These are phyloP conservation scores for Urechis unicinctus DNA, from an alignment of 2,888 invertebrate genomes.

Conservation along the genomic window DNA sequence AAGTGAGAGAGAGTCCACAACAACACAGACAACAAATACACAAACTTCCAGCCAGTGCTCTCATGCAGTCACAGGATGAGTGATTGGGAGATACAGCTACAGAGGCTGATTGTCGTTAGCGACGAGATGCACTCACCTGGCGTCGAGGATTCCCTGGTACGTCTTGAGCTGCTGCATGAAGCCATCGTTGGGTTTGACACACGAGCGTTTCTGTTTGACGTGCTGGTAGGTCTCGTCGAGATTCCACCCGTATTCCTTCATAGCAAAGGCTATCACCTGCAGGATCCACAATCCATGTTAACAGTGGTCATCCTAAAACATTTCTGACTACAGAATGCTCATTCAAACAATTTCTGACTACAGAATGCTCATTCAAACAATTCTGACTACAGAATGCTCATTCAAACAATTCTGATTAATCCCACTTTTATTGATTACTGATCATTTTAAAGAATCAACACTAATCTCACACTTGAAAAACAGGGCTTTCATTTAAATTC, in stretches of 20 bases:
- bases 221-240: constrained; percentile 80
- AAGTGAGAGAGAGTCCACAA: too few species aligned
- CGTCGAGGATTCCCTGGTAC: constrained; percentile 90
- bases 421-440: not conserved
- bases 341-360: too few species aligned
- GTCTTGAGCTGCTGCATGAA: constrained; percentile 90
- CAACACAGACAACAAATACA: too few species aligned
- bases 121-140: too few species aligned
- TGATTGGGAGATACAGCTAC: too few species aligned
- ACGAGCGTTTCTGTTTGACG: constrained; percentile 81
- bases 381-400: not conserved
- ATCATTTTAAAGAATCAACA: not conserved
- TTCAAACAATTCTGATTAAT: too few species aligned
- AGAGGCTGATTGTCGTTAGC: too few species aligned
- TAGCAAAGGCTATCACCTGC: constrained; percentile 79
- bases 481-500: not conserved
- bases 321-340: not conserved
- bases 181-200: constrained; percentile 91
- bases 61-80: too few species aligned
- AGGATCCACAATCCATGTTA: too few species aligned
- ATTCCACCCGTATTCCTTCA: constrained; percentile 95
- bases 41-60: too few species aligned
- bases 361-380: not conserved
- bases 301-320: not conserved
- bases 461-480: not conserved